Evolutionary conservation across 2,888 invertebrate genomes (phyloP), one percentile per base, ranked within the genome.

Genomic region (Agriotes lineatus): DNA sequence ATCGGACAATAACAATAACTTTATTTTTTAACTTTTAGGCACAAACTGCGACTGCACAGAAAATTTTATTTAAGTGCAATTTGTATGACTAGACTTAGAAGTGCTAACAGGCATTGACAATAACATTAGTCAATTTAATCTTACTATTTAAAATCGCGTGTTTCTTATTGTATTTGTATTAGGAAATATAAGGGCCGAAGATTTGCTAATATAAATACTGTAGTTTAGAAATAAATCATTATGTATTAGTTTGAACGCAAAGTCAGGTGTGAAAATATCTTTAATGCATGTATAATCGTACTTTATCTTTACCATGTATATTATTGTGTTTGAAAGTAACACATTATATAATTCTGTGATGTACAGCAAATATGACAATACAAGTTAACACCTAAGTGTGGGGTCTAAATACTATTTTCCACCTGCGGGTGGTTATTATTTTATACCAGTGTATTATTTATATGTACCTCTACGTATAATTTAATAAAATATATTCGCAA

Each of bases 381-480:
- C 76, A 70, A 75, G 75, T 60, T 72, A 76, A 75, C 75, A 76
- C 76, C 76, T 77, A 63, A 70, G 74, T 76, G 72, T 77, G 77
- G 77, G 77, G 77, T 77, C 77, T 76, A 75, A 74, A 71, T 67
- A 62, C 66, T 73, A 71, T 64, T 67, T 72, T 68, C 59, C 52
- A 62, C 64, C 54, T 57, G 45, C 22, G 39, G 33, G 60, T 70
- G 70, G 68, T 12, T 73, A 76, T 78, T 79, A 80, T 80, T 81
- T 81, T 80, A 76, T 80, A 80, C 80, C 52, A 56, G 62, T 69
- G 79, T 81, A 79, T 79, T 79, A 79, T 81, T 81, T 81, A 77
- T 82, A 81, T 81, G 71, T 71, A 80, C 58, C 50, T 79, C 75
- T 76, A 78, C 70, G 73, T 76, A 75, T 74, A 75, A 78, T 74